Conservation (phyloP, 2,113 vertebrate species). For the Notechis scutatus region DNA sequence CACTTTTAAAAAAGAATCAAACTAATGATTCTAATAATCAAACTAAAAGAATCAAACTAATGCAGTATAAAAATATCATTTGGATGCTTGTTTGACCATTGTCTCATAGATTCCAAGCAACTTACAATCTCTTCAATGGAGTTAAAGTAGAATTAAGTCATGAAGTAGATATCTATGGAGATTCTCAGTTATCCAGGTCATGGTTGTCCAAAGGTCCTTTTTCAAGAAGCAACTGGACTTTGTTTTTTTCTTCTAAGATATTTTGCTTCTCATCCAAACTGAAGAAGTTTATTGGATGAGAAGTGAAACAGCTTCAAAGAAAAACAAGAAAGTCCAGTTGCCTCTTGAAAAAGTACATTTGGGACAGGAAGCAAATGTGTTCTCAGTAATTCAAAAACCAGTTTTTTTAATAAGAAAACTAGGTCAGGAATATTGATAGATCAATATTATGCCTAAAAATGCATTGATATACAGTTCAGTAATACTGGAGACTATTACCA, state of each 20-base stretch:
- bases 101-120: not conserved
- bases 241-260: not conserved
- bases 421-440: not conserved
- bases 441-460: not conserved
- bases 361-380: not conserved
- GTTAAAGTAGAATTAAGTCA: not conserved
- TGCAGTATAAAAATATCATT: not conserved
- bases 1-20: not conserved
- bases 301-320: too few relatives aligned
- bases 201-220: not conserved
- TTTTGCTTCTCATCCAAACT: not conserved
- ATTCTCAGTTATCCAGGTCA: not conserved
- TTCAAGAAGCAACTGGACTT: not conserved
- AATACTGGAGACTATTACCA: not conserved
- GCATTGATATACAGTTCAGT: too few relatives aligned
- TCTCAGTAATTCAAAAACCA: not conserved
- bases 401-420: not conserved
- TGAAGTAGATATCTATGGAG: not conserved
- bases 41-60: not conserved
- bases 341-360: too few relatives aligned
- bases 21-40: not conserved
- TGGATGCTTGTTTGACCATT: not conserved
- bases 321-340: too few relatives aligned
- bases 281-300: too few relatives aligned
- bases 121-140: not conserved